Evolutionary conservation across 2,113 vertebrate species (phyloP).

Genomic region (Jaculus jaculus): DNA sequence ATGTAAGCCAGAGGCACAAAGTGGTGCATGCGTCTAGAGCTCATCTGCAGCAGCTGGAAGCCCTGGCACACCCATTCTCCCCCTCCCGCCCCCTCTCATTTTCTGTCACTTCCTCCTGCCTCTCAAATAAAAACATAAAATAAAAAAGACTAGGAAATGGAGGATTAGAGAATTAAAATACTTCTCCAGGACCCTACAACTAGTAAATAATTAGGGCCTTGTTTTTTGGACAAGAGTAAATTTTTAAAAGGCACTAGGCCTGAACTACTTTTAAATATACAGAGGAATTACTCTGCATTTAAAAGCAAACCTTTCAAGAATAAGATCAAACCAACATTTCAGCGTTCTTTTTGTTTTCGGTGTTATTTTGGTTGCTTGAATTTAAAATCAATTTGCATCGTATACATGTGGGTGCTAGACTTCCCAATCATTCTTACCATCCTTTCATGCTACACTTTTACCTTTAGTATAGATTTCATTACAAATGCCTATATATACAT

Average conservation of each 20-base stretch:
- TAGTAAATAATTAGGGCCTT: neutral
- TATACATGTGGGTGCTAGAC: neutral
- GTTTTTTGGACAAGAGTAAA: slow-evolving; percentile 1
- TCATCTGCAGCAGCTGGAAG: too few species aligned
- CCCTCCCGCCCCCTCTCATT: too few species aligned
- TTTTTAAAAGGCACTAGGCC: neutral
- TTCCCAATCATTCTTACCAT: neutral
- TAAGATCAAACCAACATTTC: neutral
- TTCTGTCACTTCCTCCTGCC: too few species aligned
- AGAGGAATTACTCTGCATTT: too few species aligned
- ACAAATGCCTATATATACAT: neutral
- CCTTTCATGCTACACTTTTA: neutral
- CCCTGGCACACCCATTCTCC: too few species aligned
- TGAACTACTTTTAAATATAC: slow-evolving; percentile 26
- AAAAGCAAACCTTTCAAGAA: neutral
- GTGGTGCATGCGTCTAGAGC: too few species aligned
- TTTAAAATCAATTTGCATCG: slow-evolving; percentile 9
- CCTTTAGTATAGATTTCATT: neutral
- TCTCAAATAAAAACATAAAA: too few species aligned
- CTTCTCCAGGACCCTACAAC: neutral
- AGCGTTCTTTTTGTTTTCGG: neutral
- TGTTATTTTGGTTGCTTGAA: neutral
- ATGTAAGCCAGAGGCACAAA: too few species aligned
- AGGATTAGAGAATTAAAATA: neutral
- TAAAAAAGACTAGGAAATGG: too few species aligned